These are phyloP conservation scores for Tyria jacobaeae DNA, from an alignment of 2,888 invertebrate genomes.

Conservation along the genomic window DNA sequence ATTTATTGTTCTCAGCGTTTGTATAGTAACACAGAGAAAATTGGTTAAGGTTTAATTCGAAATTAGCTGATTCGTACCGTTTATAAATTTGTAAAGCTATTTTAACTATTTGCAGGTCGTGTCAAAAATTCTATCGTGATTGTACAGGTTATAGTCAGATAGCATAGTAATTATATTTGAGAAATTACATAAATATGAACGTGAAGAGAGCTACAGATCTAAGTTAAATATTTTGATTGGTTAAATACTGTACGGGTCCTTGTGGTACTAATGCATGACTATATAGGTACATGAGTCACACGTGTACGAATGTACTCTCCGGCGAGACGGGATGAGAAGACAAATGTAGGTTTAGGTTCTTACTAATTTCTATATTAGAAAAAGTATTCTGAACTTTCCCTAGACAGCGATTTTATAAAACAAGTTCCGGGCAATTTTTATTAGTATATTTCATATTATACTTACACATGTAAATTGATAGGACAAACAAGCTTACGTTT, in stretches of 20 bases:
- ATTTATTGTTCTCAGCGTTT: background rate
- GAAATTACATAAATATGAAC: background rate
- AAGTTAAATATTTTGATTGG: background rate
- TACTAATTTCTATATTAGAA: background rate
- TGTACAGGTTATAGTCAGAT: background rate
- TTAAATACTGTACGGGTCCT: background rate
- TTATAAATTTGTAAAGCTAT: conserved; percentile 17
- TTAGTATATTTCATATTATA: too few relatives aligned
- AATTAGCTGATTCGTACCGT: conserved; percentile 17
- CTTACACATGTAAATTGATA: background rate
- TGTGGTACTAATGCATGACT: too few relatives aligned
- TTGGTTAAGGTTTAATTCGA: conserved; percentile 15
- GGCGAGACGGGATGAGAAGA: background rate
- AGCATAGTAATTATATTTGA: background rate
- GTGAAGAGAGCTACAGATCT: background rate
- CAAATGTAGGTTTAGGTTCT: too few relatives aligned
- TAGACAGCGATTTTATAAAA: too few relatives aligned
- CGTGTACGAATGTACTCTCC: too few relatives aligned
- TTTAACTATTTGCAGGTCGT: conserved; percentile 10
- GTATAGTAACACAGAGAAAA: conserved; percentile 10
- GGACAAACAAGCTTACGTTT: background rate
- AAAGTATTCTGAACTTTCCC: too few relatives aligned
- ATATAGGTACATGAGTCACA: too few relatives aligned
- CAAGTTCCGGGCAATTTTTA: too few relatives aligned
- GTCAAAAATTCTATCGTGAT: background rate